Evolutionary conservation across 2,113 vertebrate genomes (phyloP).

Genomic region (Regulus satrapa): DNA sequence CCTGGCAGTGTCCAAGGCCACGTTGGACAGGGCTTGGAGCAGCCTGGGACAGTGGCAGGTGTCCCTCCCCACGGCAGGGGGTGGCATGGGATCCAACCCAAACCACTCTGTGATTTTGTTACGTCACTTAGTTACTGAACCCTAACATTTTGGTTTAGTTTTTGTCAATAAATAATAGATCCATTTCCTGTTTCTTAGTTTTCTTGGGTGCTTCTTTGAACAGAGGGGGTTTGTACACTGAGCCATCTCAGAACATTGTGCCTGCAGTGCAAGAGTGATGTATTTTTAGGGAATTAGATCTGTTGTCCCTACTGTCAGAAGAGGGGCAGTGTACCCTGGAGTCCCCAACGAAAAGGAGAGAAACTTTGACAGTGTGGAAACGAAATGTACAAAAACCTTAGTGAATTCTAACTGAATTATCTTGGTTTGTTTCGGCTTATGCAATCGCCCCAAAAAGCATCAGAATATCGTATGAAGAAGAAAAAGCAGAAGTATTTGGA

Average conservation of each 20-base stretch:
- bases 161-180: background rate
- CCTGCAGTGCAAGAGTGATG: background rate
- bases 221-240: background rate
- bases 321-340: background rate
- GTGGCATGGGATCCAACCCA: background rate
- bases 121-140: background rate
- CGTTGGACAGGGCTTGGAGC: rapidly evolving
- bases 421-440: background rate
- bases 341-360: background rate
- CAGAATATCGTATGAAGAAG: background rate
- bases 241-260: background rate
- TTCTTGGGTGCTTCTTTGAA: background rate
- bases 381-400: background rate
- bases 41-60: rapidly evolving
- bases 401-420: background rate
- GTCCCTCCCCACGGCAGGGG: background rate
- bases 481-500: background rate
- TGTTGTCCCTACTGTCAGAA: background rate
- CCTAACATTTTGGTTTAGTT: background rate
- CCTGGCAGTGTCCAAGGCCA: background rate
- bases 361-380: background rate
- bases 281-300: background rate
- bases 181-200: background rate
- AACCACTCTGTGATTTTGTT: background rate
- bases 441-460: background rate